A percentile compares a stretch with the other conserved stretches of the same genome.
Conservation (phyloP, 2,113 vertebrate species). For the Saccopteryx bilineata region DNA sequence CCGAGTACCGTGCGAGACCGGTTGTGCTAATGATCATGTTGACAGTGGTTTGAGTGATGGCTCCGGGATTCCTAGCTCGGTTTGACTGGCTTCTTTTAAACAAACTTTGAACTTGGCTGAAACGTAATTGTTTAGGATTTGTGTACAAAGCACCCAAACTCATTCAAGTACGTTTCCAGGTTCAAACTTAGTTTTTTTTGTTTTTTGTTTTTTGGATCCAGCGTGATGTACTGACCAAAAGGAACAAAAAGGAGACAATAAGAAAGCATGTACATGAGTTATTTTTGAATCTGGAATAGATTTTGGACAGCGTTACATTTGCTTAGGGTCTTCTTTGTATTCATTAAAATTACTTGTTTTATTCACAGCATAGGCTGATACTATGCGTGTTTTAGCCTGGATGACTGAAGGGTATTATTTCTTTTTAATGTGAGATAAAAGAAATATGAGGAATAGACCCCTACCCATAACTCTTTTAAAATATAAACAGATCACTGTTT, state of each 20-base stretch:
- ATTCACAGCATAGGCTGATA: background rate
- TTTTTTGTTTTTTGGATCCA: background rate
- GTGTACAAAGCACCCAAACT: background rate
- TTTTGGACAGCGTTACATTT: background rate
- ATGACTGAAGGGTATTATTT: background rate
- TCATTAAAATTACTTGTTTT: background rate
- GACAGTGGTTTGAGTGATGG: background rate
- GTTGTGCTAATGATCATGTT: background rate
- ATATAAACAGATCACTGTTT: conserved; percentile 51
- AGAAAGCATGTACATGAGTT: background rate
- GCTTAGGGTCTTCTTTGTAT: background rate
- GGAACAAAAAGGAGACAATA: background rate
- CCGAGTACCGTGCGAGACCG: background rate
- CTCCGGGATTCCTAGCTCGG: background rate
- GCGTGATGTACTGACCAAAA: background rate
- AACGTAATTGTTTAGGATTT: background rate
- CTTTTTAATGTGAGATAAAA: conserved; percentile 35
- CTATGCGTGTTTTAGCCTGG: background rate
- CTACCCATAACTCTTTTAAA: conserved; percentile 48
- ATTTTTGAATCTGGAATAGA: conserved; percentile 6
- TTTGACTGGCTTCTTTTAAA: background rate
- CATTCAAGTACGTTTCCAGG: background rate
- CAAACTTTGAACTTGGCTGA: background rate
- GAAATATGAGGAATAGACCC: background rate
- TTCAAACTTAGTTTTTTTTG: background rate